Percentiles rank a stretch among this genome's conserved stretches.
Evolutionary conservation across 2,888 invertebrate genomes (phyloP).

Genomic region (Orthosia cruda): DNA sequence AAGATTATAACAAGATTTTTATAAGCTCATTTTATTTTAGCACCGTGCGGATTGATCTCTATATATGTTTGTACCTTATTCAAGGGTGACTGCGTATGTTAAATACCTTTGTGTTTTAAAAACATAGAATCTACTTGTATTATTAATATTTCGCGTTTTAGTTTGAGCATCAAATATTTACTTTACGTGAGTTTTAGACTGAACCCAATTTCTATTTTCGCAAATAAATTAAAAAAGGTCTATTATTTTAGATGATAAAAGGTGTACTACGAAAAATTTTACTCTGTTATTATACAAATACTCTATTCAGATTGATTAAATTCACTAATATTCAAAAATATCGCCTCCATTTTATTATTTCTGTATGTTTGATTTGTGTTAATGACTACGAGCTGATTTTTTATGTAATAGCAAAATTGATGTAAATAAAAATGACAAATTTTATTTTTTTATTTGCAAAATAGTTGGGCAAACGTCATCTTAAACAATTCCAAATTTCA

Average conservation of each 20-base stretch:
- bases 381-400: not conserved
- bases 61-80: not conserved
- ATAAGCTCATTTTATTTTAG: not conserved
- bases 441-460: no score
- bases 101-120: not conserved
- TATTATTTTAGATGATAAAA: conserved; percentile 6
- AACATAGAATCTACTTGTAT: not conserved
- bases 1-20: no score
- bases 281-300: not conserved
- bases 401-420: no score
- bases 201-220: conserved; percentile 1
- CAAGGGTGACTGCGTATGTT: not conserved
- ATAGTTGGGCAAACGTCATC: no score
- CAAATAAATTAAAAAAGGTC: conserved; percentile 1
- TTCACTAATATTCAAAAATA: no score
- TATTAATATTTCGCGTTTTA: not conserved
- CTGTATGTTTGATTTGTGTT: not conserved
- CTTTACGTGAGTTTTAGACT: not conserved
- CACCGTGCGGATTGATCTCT: no score
- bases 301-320: not conserved
- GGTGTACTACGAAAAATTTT: no score
- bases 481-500: no score
- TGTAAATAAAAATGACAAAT: no score
- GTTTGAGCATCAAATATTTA: conserved; percentile 30
- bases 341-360: not conserved